Evolutionary conservation across 92 coral and sea anemone genomes (phyloP).

Genomic region (Plumapathes pennacea): DNA sequence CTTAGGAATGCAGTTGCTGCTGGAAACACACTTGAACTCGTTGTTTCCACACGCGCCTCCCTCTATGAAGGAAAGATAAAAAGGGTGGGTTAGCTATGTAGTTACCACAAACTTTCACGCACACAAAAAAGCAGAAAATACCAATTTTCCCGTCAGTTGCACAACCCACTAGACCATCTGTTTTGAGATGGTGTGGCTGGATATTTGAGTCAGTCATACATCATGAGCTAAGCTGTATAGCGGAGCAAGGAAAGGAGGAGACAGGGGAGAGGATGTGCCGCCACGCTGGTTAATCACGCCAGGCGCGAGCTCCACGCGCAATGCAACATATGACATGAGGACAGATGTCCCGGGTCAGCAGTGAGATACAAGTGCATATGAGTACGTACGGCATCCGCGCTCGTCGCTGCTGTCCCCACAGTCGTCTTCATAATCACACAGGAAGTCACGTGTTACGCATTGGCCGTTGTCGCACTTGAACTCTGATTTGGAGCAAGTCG

Average conservation of each 20-base stretch:
- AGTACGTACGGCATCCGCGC: slow-evolving; percentile 71
- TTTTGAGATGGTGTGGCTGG: too few species aligned
- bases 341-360: too few species aligned
- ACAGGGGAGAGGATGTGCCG: too few species aligned
- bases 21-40: slow-evolving; percentile 34
- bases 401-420: slow-evolving; percentile 89
- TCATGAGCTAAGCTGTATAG: too few species aligned
- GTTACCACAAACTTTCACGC: neutral
- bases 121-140: neutral
- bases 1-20: slow-evolving; percentile 53
- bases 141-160: too few species aligned
- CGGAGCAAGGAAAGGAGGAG: too few species aligned
- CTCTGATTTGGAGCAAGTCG: slow-evolving; percentile 41
- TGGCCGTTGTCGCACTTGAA: slow-evolving; percentile 69
- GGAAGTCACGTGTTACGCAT: slow-evolving; percentile 43
- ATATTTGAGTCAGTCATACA: too few species aligned
- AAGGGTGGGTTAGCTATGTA: neutral
- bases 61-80: slow-evolving; percentile 5
- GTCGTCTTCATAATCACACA: slow-evolving; percentile 85
- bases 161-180: too few species aligned
- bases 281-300: too few species aligned
- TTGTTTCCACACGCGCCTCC: slow-evolving; percentile 27
- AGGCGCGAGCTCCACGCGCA: too few species aligned
- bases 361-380: too few species aligned
- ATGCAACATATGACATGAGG: too few species aligned